Evolutionary conservation across 1,140 invertebrate species (phyloP).

Genomic region (Chironomus tepperi): DNA sequence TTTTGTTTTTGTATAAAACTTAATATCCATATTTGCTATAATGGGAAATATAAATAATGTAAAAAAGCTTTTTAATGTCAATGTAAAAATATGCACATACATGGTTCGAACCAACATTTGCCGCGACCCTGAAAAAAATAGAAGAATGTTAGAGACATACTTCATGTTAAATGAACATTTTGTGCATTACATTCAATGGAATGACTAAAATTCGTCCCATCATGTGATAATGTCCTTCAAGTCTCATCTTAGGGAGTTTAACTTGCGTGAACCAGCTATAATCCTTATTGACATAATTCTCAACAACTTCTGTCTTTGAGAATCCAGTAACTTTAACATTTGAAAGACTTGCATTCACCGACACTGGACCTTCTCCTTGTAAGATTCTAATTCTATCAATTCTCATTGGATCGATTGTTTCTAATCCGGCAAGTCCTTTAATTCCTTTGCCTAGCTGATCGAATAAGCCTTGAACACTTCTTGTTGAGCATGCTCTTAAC

Average conservation of each 20-base stretch:
- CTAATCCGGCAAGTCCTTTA: slow-evolving; percentile 36
- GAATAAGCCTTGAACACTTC: slow-evolving; percentile 53
- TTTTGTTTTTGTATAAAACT: slow-evolving; percentile 50
- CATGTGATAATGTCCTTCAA: slow-evolving; percentile 59
- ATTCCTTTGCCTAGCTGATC: slow-evolving; percentile 48
- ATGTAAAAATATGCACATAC: slow-evolving; percentile 39
- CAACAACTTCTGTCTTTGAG: slow-evolving; percentile 49
- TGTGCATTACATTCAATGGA: slow-evolving; percentile 44
- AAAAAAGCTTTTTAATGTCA: slow-evolving; percentile 4
- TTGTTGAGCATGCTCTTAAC: slow-evolving; percentile 52
- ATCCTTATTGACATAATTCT: slow-evolving; percentile 52
- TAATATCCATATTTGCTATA: slow-evolving; percentile 43
- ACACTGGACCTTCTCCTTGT: slow-evolving; percentile 57
- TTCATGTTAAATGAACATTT: neutral
- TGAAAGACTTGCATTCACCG: slow-evolving; percentile 54
- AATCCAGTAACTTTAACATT: slow-evolving; percentile 55
- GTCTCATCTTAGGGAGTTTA: slow-evolving; percentile 51
- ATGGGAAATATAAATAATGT: slow-evolving; percentile 28
- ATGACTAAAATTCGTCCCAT: slow-evolving; percentile 60
- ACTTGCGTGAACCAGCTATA: slow-evolving; percentile 57
- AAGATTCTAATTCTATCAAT: slow-evolving; percentile 54
- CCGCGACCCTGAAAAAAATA: slow-evolving; percentile 45
- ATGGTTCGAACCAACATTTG: slow-evolving; percentile 56
- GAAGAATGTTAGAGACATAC: neutral
- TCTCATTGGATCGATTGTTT: slow-evolving; percentile 53